Percentiles rank a stretch among this genome's conserved stretches.
Evolutionary conservation across 2,797 vertebrate genomes (phyloP).

Genomic region (Anisognathus igniventris): DNA sequence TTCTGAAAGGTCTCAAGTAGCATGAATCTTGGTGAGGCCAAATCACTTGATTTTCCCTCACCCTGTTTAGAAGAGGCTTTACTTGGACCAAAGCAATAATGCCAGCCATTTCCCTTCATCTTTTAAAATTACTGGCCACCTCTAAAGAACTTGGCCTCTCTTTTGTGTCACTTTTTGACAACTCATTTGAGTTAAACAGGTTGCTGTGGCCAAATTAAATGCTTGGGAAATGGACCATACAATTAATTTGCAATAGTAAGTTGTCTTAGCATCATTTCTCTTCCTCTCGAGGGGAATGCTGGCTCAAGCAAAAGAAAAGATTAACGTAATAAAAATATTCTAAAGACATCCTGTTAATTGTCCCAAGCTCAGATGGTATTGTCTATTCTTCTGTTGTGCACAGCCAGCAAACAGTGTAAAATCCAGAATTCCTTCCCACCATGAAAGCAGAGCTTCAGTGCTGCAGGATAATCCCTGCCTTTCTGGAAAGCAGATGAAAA

Average conservation of each 20-base stretch:
- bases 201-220: constrained; percentile 30
- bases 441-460: background rate
- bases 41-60: background rate
- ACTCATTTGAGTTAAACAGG: constrained; percentile 10
- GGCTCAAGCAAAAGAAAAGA: constrained; percentile 40
- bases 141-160: constrained; percentile 9
- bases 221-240: constrained; percentile 45
- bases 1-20: background rate
- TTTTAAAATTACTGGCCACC: constrained; percentile 4
- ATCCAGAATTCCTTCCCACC: constrained; percentile 10
- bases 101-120: constrained; percentile 5
- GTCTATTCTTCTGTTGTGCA: background rate
- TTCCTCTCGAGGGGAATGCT: constrained; percentile 36
- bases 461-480: background rate
- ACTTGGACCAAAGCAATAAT: background rate
- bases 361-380: background rate
- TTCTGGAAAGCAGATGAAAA: background rate
- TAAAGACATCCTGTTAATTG: constrained; percentile 40
- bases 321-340: constrained; percentile 42
- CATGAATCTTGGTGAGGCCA: background rate
- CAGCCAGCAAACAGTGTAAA: constrained; percentile 10
- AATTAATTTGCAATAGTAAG: constrained; percentile 31
- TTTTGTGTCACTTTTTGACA: constrained; percentile 31
- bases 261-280: constrained; percentile 33
- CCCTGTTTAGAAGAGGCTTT: background rate